Evolutionary conservation across 2,797 vertebrate species (phyloP).

Genomic region (Sebastes paucispinis): DNA sequence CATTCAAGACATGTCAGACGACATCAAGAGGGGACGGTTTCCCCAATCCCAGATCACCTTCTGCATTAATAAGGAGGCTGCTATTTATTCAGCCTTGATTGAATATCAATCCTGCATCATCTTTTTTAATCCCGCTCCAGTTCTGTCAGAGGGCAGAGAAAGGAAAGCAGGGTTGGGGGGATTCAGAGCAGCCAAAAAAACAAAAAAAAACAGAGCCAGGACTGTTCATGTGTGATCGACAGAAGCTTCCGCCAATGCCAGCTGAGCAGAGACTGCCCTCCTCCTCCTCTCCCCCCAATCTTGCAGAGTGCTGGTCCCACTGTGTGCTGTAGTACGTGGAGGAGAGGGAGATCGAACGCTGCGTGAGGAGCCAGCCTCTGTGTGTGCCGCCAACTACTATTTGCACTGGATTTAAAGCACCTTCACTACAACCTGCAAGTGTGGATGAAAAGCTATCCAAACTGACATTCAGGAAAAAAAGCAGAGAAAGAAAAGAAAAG

Average conservation of each 20-base stretch:
- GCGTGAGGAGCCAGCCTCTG: constrained; percentile 65
- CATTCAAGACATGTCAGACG: constrained; percentile 4
- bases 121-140: constrained; percentile 49
- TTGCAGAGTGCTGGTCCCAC: constrained; percentile 71
- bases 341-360: constrained; percentile 71
- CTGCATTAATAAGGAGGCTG: constrained; percentile 14
- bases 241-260: constrained; percentile 61
- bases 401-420: constrained; percentile 79
- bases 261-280: constrained; percentile 40
- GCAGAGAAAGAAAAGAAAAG: constrained; percentile 4
- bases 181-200: constrained; percentile 34
- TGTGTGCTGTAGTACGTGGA: constrained; percentile 67
- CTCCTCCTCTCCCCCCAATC: constrained; percentile 44
- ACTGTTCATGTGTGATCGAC: constrained; percentile 63
- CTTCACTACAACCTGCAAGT: constrained; percentile 52
- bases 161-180: constrained; percentile 27
- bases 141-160: constrained; percentile 53
- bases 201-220: constrained; percentile 60
- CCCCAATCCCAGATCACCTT: neutral
- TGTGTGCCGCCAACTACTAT: constrained; percentile 66
- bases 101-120: constrained; percentile 28
- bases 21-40: constrained; percentile 1
- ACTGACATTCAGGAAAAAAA: constrained; percentile 54
- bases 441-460: constrained; percentile 54
- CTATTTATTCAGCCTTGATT: constrained; percentile 22